Base-by-base conservation (phyloP, 2,797 vertebrate species). In the Danio kyathit region DNA sequence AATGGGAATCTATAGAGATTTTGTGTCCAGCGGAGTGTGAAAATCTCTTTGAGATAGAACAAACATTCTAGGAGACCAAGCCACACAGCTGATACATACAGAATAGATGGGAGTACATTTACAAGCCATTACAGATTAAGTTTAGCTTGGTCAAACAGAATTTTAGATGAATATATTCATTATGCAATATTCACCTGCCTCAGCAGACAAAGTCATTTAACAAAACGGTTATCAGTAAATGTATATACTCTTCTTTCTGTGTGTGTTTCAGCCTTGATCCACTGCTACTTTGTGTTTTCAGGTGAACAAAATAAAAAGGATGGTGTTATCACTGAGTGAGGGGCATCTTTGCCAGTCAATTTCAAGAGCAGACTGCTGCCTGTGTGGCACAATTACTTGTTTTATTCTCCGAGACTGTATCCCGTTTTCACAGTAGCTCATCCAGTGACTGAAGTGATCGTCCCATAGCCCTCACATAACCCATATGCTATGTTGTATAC, bases 1-100 rank as follows among this genome's bases (percentile, higher is more conserved):
- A 95, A 93, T 95, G 95, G 95, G 94, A 94, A 94, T 94, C 95
- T 95, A 95, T 95, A 95, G 94, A 96, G 95, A 96, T 96, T 95
- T 95, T 93, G 93, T 94, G 94, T 94, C 93, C 92, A 92, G 86
- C 89, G 91, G 92, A 94, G 93, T 95, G 94, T 94, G 94, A 95
- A 95, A 95, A 94, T 92, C 92, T 92, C 90, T 94, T 94, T 76
- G 92, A 93, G 93, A 91, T 90, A 95, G 93, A 93, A 95, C 95
- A 96, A 96, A 95, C 94, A 95, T 91, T 94, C 93, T 91, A 93
- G 91, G 91, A 90, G 92, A 95, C 94, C 92, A 91, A 94, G 94
- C 94, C 93, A 93, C 92, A 92, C 88, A 74, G 91, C 90, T 94
- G 93, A 95, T 93, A 64, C 73, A 94, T 93, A 94, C 93, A 93